Percentiles rank a stretch among this genome's conserved stretches.
phyloP scores from a whole-genome alignment of 2,113 vertebrate genomes.

The Proterorhinus semilunaris region DNA sequence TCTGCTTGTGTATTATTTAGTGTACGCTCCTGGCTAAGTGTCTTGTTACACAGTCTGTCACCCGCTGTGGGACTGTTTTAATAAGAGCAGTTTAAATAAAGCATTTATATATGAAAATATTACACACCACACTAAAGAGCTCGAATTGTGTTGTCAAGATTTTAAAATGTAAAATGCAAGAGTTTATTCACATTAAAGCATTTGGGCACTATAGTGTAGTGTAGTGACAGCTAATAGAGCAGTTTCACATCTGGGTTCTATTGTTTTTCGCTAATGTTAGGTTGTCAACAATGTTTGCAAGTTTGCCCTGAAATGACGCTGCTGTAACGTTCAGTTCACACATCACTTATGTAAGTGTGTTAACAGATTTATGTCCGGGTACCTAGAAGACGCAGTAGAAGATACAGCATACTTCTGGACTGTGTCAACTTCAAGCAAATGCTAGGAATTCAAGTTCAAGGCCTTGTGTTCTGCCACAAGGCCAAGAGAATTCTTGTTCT shows the following conservation, averaged over 20 bases:
- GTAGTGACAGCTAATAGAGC: too few species aligned
- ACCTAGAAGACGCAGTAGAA: constrained; percentile 1
- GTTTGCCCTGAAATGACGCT: too few species aligned
- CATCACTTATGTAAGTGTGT: constrained; percentile 1
- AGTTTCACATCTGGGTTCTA: too few species aligned
- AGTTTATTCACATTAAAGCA: too few species aligned
- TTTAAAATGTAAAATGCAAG: too few species aligned
- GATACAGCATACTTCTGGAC: constrained; percentile 10
- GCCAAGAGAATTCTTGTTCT: constrained; percentile 43
- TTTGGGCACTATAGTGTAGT: too few species aligned
- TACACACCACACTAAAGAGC: constrained; percentile 5
- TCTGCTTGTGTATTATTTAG: constrained; percentile 31
- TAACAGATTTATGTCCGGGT: constrained; percentile 3
- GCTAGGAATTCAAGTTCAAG: constrained; percentile 58
- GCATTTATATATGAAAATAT: constrained; percentile 41
- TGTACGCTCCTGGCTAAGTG: constrained; percentile 22
- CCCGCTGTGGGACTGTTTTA: constrained; percentile 20
- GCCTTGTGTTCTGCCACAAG: constrained; percentile 50
- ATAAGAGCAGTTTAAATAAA: constrained; percentile 46
- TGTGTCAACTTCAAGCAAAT: constrained; percentile 35
- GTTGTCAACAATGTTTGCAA: too few species aligned
- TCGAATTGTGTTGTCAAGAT: too few species aligned
- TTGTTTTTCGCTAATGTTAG: too few species aligned
- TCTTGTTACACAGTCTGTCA: constrained; percentile 21
- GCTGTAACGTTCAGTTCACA: background rate